Conservation (phyloP, 2,888 invertebrate species). For the Sesia apiformis region DNA sequence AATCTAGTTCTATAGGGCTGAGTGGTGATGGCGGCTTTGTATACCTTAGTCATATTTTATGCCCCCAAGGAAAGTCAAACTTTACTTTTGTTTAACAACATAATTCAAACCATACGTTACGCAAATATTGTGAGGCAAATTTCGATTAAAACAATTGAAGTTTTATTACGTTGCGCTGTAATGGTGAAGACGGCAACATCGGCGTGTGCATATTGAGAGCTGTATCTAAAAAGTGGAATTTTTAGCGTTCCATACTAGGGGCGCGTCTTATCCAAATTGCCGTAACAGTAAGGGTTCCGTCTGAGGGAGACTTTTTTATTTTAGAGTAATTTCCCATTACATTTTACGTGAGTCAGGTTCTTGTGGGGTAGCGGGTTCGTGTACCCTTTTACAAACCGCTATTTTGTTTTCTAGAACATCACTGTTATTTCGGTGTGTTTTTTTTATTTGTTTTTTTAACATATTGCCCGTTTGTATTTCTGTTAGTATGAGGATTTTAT, state of each 20-base stretch:
- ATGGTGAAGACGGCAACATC: constrained; percentile 23
- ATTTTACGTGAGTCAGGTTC: constrained; percentile 54
- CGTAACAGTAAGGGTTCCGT: constrained; percentile 54
- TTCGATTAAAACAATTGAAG: constrained; percentile 40
- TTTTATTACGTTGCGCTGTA: constrained; percentile 8
- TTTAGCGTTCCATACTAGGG: constrained; percentile 52
- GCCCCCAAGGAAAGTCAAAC: no score
- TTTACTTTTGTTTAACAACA: neutral
- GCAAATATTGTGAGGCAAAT: constrained; percentile 10
- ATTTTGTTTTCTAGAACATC: no score
- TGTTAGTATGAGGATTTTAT: no score
- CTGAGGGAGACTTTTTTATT: constrained; percentile 57
- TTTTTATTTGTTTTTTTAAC: no score
- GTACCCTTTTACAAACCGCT: neutral
- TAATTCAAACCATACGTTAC: neutral
- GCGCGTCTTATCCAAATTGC: constrained; percentile 65
- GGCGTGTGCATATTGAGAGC: constrained; percentile 51
- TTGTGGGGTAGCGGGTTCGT: constrained; percentile 50
- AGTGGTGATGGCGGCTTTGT: no score
- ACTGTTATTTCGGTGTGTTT: no score
- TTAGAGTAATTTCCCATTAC: constrained; percentile 69
- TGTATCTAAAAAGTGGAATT: constrained; percentile 51
- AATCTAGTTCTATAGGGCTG: no score
- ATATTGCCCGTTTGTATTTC: no score
- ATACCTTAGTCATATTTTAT: no score